phyloP scores from a whole-genome alignment of 2,888 invertebrate genomes.

The Sarcophaga subvicina region DNA sequence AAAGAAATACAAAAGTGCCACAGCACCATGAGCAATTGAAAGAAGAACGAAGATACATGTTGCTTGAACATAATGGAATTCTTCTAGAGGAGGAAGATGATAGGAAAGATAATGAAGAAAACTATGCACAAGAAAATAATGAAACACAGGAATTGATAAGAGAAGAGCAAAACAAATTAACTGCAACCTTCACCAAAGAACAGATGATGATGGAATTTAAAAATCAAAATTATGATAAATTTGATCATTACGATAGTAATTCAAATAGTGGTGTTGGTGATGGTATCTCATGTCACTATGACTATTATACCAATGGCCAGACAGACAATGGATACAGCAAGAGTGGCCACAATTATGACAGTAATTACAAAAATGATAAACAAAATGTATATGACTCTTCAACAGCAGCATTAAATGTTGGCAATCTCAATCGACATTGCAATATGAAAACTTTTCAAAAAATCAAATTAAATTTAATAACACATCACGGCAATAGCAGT shows the following conservation, averaged over 20 bases:
- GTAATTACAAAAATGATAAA: slow-evolving; percentile 27
- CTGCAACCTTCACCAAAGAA: slow-evolving; percentile 80
- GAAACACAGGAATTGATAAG: slow-evolving; percentile 23
- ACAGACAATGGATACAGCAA: slow-evolving; percentile 42
- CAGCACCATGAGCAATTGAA: slow-evolving; percentile 66
- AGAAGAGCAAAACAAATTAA: slow-evolving; percentile 76
- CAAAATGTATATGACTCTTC: slow-evolving; percentile 48
- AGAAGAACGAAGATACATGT: slow-evolving; percentile 42
- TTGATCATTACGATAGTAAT: slow-evolving; percentile 59
- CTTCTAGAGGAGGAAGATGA: slow-evolving; percentile 43
- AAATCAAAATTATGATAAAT: slow-evolving; percentile 69
- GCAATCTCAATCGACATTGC: slow-evolving; percentile 78
- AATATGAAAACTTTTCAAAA: slow-evolving; percentile 80
- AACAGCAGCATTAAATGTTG: slow-evolving; percentile 69
- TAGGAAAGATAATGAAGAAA: not conserved
- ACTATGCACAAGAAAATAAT: not conserved
- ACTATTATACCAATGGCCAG: slow-evolving; percentile 55
- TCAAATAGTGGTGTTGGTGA: slow-evolving; percentile 56
- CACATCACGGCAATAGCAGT: slow-evolving; percentile 73
- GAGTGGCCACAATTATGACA: slow-evolving; percentile 46
- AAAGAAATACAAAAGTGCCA: slow-evolving; percentile 70
- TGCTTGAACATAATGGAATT: slow-evolving; percentile 42
- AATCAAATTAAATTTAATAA: slow-evolving; percentile 78
- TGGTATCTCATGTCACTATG: slow-evolving; percentile 33
- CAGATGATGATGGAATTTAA: slow-evolving; percentile 75